phyloP scores from a whole-genome alignment of 2,888 invertebrate species.

The Phytoseiulus persimilis region DNA sequence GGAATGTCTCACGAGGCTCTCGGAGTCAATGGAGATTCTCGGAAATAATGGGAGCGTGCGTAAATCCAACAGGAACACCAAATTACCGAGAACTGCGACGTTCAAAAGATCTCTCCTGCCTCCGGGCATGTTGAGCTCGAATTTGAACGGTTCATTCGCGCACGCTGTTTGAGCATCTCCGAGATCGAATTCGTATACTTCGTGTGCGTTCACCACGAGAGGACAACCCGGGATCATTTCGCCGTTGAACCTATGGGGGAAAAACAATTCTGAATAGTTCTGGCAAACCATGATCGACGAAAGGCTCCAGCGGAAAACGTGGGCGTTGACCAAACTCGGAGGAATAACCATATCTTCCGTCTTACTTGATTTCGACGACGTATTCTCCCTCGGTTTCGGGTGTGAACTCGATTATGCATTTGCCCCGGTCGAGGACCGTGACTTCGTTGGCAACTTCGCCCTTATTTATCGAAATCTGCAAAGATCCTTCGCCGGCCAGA shows the following conservation, averaged over 20 bases:
- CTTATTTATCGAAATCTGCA: constrained; percentile 98
- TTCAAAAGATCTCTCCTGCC: background rate
- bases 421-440: constrained; percentile 82
- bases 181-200: constrained; percentile 59
- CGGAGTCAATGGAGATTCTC: too few species aligned
- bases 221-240: constrained; percentile 33
- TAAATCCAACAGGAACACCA: background rate
- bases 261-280: background rate
- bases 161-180: constrained; percentile 72
- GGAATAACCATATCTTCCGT: background rate
- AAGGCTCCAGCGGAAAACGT: too few species aligned
- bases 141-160: constrained; percentile 68
- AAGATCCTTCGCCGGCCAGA: constrained; percentile 95
- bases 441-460: constrained; percentile 98
- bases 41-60: too few species aligned
- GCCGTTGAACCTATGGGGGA: constrained; percentile 60
- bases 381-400: constrained; percentile 84
- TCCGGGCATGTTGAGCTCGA: constrained; percentile 59
- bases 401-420: constrained; percentile 85
- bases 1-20: too few species aligned
- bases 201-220: constrained; percentile 17
- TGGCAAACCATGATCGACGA: too few species aligned
- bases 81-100: constrained; percentile 20
- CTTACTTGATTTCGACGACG: constrained; percentile 74
- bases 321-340: too few species aligned